Base-by-base conservation (phyloP, 2,113 vertebrate genomes). In the Uria aalge region DNA sequence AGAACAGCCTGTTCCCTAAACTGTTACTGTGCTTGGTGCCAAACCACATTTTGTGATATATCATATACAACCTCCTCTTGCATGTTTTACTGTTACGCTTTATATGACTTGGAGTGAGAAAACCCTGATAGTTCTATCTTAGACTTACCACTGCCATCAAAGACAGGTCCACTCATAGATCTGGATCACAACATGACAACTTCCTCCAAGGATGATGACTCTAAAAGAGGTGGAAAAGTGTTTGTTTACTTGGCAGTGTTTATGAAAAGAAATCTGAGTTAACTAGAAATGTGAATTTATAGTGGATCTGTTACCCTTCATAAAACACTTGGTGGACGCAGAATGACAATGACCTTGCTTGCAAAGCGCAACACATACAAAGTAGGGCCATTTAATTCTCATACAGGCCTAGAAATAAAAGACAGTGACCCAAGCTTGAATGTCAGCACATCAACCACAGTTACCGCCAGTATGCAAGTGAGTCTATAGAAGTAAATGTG, bases 1-100 rank as follows among this genome's bases (percentile, higher is more conserved):
- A 92, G 95, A 95, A 94, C 90, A 97, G 92, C 72, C 96, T 92
- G 93, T 95, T 94, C 95, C 82, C 63, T 96, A 95, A 93, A 96
- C 93, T 95, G 96, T 96, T 93, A 76, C 83, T 94, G 76, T 82
- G 67, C 87, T 88, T 90, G 69, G 77, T 94, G 93, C 94, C 94
- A 95, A 88, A 92, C 93, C 85, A 96, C 90, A 93, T 90, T 94
- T 94, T 95, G 88, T 93, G 91, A 96, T 95, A 88, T 94, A 97
- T 95, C 87, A 95, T 94, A 86, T 93, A 73, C 66, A 96, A 85
- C 89, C 94, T 97, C 74, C 66, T 85, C 80, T 94, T 91, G 80
- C 76, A 85, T 68, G 90, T 92, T 96, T 96, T 77, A 72, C 67
- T 90, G 52, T 94, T 92, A 88, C 7, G 45, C 24, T 92, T 96